These are phyloP conservation scores for Drosophila ochracea DNA, from an alignment of 2,888 invertebrate species.

Conservation along the genomic window DNA sequence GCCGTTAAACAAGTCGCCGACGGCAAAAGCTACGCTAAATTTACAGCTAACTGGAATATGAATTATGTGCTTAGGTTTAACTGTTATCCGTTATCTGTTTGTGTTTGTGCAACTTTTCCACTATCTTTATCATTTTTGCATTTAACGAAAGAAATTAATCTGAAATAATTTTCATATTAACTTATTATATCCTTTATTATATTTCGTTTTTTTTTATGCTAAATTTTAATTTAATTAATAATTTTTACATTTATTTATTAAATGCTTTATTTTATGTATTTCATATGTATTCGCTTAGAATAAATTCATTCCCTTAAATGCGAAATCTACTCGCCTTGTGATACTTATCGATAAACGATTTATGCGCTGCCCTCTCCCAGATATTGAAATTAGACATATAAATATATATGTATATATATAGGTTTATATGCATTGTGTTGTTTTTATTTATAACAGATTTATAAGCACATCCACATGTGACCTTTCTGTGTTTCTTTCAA, in stretches of 20 bases:
- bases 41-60: not conserved
- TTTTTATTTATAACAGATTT: constrained; percentile 60
- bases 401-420: not conserved
- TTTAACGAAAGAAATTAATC: not conserved
- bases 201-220: not conserved
- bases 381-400: not conserved
- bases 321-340: not conserved
- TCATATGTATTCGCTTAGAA: not conserved
- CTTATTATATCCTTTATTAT: not conserved
- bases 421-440: constrained; percentile 21
- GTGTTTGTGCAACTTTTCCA: not conserved
- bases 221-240: not conserved
- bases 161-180: not conserved
- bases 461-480: constrained; percentile 54
- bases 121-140: not conserved
- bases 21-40: not conserved
- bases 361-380: not conserved
- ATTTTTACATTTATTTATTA: not conserved
- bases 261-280: not conserved
- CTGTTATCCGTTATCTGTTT: not conserved
- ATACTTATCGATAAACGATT: not conserved
- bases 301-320: not conserved
- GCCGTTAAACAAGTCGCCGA: not conserved
- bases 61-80: not conserved
- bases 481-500: constrained; percentile 10